Conservation (phyloP, 2,113 vertebrate species). For the Thalassarche chlororhynchos region DNA sequence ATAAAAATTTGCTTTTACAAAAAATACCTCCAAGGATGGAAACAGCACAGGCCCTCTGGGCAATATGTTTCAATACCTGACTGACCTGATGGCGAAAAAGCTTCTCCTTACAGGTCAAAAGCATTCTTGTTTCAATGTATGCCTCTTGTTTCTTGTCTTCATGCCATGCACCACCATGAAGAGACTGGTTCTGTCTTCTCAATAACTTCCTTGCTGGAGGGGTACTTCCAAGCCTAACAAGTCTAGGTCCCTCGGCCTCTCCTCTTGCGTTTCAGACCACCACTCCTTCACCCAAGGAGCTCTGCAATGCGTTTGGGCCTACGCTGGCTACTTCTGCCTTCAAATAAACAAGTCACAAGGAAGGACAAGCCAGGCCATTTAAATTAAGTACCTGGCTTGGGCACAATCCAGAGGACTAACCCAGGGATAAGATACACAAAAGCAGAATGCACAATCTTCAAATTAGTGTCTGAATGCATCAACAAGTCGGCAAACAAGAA, state of each 20-base stretch:
- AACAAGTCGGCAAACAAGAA: not conserved
- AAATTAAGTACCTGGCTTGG: not conserved
- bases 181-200: not conserved
- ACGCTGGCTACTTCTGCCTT: not conserved
- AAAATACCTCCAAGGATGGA: not conserved
- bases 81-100: not conserved
- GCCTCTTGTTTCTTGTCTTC: not conserved
- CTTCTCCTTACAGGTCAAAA: not conserved
- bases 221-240: not conserved
- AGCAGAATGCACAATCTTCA: not conserved
- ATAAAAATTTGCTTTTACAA: not conserved
- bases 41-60: not conserved
- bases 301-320: not conserved
- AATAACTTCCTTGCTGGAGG: not conserved
- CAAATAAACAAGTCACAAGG: not conserved
- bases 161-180: not conserved
- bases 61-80: too few species aligned
- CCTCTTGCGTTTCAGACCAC: not conserved
- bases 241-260: not conserved
- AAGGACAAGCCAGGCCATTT: not conserved
- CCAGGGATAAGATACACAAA: not conserved
- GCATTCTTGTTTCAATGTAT: fast-evolving
- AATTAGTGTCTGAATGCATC: not conserved
- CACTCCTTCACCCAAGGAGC: not conserved
- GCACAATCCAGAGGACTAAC: not conserved